Evolutionary conservation across 2,888 invertebrate species (phyloP).

Genomic region (Eilema depressum): DNA sequence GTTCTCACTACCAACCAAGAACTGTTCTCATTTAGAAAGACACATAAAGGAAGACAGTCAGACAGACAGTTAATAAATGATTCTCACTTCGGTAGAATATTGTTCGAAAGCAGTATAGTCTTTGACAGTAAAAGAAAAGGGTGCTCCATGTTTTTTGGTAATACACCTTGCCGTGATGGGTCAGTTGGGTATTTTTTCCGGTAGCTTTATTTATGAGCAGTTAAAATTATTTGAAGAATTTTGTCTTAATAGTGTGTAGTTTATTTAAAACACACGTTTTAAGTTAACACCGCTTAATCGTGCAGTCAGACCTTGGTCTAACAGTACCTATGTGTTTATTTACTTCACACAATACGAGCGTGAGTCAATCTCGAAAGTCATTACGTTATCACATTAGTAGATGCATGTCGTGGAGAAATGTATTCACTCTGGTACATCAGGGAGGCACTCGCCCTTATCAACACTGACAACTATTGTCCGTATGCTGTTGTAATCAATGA

Average conservation of each 20-base stretch:
- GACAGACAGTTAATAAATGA: no score
- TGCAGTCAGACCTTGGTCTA: slow-evolving; percentile 18
- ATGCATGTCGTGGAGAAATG: slow-evolving; percentile 72
- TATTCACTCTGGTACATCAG: slow-evolving; percentile 63
- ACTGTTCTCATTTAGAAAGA: no score
- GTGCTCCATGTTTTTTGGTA: no score
- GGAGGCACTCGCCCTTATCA: slow-evolving; percentile 66
- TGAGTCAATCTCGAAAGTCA: slow-evolving; percentile 80
- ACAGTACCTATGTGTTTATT: slow-evolving; percentile 58
- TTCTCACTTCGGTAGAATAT: no score
- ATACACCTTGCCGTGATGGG: neutral
- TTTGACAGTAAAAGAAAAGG: no score
- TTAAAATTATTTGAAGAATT: neutral
- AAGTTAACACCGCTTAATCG: slow-evolving; percentile 28
- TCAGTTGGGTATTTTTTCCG: neutral
- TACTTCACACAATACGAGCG: slow-evolving; percentile 70
- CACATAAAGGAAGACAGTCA: no score
- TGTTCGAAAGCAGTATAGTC: no score
- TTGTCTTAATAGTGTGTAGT: neutral
- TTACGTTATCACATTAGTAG: slow-evolving; percentile 74
- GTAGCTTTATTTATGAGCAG: neutral
- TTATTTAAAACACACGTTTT: neutral
- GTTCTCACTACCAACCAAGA: no score
- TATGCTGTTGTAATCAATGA: slow-evolving; percentile 71
- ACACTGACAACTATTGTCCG: slow-evolving; percentile 66